Base-by-base conservation (phyloP, 2,113 vertebrate species). In the Pollachius pollachius region DNA sequence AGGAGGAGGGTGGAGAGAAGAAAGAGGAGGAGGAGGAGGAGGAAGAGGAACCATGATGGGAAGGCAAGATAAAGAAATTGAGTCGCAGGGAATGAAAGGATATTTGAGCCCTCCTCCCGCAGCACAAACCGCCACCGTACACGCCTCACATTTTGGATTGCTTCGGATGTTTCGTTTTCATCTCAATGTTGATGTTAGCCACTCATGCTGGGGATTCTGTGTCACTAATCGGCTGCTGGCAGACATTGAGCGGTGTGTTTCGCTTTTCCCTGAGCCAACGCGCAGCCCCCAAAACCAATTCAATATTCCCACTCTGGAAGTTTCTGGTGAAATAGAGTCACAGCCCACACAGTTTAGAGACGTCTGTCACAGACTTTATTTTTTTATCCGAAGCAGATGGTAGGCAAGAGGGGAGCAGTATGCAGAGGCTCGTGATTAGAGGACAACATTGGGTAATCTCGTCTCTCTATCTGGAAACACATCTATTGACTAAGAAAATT, bases 161-260 rank as follows among this genome's bases (percentile, higher is more conserved):
- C 76, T 85, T 78, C 12, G 9, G 9, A 48, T 78, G 73, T 80
- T 84, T 68, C 16, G 4, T 62, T 12, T 60, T 74, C 70, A 41
- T 84, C 74, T 74, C 8, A 19, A 64, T 77, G 78, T 69, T 57
- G 74, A 79, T 76, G 70, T 70, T 68, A 61, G 77, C 67, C 8
- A 9, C 71, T 72, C 6, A 16, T 69, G 41, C 41, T 3, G 41
- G 73, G 65, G 64, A 84, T 64, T 64, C 73, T 82, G 67, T 81
- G 84, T 87, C 81, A 60, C 65, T 84, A 72, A 84, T 71, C 80
- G 74, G 67, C 73, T 77, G 81, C 79, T 88, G 84, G 85, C 82
- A 80, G 69, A 18, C 25, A 18, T 54, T 52, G 69, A 67, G 9
- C 48, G 62, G 68, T 57, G 75, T 67, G 1, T 64, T 67, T n/a